Conservation (phyloP, 2,797 vertebrate genomes). For the Parotocinclus haroldoi region DNA sequence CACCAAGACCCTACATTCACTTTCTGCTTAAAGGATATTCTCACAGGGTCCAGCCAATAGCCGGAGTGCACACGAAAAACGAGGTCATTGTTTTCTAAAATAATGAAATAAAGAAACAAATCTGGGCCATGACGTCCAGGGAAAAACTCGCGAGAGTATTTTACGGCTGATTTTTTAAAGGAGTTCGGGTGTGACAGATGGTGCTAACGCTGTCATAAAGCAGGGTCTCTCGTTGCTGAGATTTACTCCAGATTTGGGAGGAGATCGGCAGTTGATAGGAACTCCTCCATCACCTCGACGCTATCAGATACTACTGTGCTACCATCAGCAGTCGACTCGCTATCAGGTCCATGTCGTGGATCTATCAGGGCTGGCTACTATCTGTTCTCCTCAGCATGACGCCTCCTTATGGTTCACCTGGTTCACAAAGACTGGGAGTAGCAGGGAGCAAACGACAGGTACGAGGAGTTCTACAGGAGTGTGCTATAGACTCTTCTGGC, state of each 20-base stretch:
- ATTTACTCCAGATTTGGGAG: constrained; percentile 47
- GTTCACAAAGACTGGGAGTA: constrained; percentile 45
- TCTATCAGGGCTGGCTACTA: constrained; percentile 45
- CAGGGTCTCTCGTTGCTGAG: constrained; percentile 48
- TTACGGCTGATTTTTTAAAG: constrained; percentile 46
- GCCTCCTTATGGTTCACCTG: constrained; percentile 47
- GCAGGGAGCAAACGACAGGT: constrained; percentile 33
- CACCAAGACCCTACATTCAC: no score
- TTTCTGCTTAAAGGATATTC: no score
- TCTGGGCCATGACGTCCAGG: constrained; percentile 41
- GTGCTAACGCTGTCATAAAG: constrained; percentile 38
- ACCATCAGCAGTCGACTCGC: constrained; percentile 35
- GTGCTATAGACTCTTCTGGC: no score
- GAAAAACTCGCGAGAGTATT: constrained; percentile 43
- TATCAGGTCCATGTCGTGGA: constrained; percentile 22
- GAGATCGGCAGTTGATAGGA: constrained; percentile 43
- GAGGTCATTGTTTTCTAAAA: constrained; percentile 50
- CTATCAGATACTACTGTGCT: constrained; percentile 15
- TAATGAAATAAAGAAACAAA: constrained; percentile 53
- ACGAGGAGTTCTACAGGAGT: constrained; percentile 8
- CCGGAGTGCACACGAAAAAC: constrained; percentile 27
- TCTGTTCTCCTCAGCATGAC: constrained; percentile 45
- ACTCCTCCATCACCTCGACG: constrained; percentile 31
- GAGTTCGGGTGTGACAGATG: constrained; percentile 44
- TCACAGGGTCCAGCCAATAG: no score